Conservation (phyloP, 2,113 vertebrate species). For the Nettapus auritus region DNA sequence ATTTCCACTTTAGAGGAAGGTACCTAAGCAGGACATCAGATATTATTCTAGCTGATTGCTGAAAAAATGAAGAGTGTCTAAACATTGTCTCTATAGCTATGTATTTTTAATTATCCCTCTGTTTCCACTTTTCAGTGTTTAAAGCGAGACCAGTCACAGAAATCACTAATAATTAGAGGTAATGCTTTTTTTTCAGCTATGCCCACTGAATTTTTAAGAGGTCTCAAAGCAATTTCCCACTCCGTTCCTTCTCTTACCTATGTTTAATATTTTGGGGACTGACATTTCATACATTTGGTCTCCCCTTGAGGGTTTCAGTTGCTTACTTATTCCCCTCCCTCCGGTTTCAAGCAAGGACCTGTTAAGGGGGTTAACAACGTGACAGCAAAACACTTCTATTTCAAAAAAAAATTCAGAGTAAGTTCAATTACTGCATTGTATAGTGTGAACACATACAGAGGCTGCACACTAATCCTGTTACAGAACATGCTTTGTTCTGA, state of each 20-base stretch:
- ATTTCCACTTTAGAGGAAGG: not conserved
- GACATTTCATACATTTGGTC: not conserved
- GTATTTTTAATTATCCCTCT: not conserved
- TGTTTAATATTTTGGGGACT: not conserved
- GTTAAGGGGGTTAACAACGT: not conserved
- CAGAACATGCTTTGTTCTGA: not conserved
- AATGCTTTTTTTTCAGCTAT: not conserved
- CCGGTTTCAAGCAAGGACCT: not conserved
- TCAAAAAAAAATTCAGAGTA: not conserved
- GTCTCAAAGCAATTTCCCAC: not conserved
- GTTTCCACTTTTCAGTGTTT: not conserved
- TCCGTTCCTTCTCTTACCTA: not conserved
- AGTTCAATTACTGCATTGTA: rapidly evolving
- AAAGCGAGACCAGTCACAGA: not conserved
- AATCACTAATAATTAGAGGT: not conserved
- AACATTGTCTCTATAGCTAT: not conserved
- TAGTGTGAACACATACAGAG: not conserved
- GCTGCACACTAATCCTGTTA: not conserved
- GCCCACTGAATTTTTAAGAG: not conserved
- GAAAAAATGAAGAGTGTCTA: not conserved
- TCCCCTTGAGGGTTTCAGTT: not conserved
- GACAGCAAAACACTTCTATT: not conserved
- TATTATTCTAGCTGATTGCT: not conserved
- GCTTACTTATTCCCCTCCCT: not conserved
- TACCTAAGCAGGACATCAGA: not conserved